Base-by-base conservation (phyloP, 2,113 vertebrate genomes). In the Emydura subglobosa region DNA sequence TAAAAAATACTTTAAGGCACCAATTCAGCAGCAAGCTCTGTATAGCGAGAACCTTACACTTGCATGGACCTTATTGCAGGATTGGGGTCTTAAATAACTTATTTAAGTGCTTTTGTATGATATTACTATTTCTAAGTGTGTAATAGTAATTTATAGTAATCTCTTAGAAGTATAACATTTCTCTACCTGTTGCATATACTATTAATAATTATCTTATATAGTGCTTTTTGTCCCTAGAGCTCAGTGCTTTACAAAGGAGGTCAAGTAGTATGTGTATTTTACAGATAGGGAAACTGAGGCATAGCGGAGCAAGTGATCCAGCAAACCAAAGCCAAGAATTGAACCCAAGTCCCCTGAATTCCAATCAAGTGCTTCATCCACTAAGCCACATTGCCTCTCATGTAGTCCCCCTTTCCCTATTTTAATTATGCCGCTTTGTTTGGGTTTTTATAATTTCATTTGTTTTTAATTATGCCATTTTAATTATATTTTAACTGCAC, bases 381-480 rank as follows among this genome's bases (percentile, higher is more conserved):
- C 57, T 61, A 31, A 16, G 31, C 34, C 34, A 8, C 34, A 34
- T 65, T 65, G 59, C 31, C 12, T 34, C 14, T 7, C 14, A n/a
- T 34, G 34, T 34, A n/a, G 13, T 14, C 34, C 29, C n/a, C 42
- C 1, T 0, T 51, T 5, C 0, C 0, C 0, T 31, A 0, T 14
- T 59, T 34, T 59, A 16, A 9, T 7, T 10, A 27, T 44, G 2
- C 0, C 0, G 0, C 1, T 0, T 7, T 13, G 5, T 0, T 0
- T 84, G 34, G 16, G 5, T n/a, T 10, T 53, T 8, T 49, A 0
- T 0, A 27, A 7, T 54, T 34, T 55, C 53, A 76, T 27, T 72
- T 72, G 39, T 1, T 13, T 59, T 53, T 25, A 87, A 22, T 49
- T 22, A 2, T 7, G 59, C 22, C 3, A 2, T 9, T 57, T 72